These are phyloP conservation scores for Aproaerema taeniolella DNA, from an alignment of 2,888 invertebrate species.

Conservation along the genomic window DNA sequence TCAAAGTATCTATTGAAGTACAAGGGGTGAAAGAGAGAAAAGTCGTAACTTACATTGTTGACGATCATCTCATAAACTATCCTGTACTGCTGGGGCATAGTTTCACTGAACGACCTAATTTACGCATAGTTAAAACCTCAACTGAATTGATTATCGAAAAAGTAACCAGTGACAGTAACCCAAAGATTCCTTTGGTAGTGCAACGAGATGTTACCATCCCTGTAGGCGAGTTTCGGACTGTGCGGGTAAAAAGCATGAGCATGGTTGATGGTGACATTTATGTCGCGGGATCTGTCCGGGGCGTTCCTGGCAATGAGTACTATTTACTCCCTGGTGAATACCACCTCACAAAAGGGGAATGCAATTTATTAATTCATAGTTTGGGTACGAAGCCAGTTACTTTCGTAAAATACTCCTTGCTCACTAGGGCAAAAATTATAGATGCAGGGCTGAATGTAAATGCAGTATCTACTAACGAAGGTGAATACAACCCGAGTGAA, in stretches of 20 bases:
- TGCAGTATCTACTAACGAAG: no score
- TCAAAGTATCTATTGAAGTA: constrained; percentile 14
- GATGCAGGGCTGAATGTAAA: not conserved
- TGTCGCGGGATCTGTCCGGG: not conserved
- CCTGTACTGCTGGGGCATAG: constrained; percentile 12
- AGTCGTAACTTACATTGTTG: constrained; percentile 18
- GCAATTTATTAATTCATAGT: constrained; percentile 4
- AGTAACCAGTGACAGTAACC: no score
- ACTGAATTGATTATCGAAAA: constrained; percentile 6
- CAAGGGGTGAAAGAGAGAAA: constrained; percentile 18
- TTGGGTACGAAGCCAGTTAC: not conserved
- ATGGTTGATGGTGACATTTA: constrained; percentile 1
- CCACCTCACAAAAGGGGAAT: not conserved
- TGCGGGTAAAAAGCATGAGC: not conserved
- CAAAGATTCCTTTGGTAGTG: not conserved
- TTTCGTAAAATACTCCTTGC: not conserved
- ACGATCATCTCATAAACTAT: constrained; percentile 16
- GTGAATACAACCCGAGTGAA: no score
- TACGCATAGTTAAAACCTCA: constrained; percentile 10
- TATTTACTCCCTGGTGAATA: constrained; percentile 10
- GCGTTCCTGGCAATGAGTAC: not conserved
- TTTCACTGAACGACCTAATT: constrained; percentile 10
- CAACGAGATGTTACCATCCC: not conserved
- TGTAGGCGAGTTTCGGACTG: not conserved
- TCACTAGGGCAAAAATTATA: not conserved